Conservation (phyloP, 2,797 vertebrate species). For the Gymnothorax javanicus region DNA sequence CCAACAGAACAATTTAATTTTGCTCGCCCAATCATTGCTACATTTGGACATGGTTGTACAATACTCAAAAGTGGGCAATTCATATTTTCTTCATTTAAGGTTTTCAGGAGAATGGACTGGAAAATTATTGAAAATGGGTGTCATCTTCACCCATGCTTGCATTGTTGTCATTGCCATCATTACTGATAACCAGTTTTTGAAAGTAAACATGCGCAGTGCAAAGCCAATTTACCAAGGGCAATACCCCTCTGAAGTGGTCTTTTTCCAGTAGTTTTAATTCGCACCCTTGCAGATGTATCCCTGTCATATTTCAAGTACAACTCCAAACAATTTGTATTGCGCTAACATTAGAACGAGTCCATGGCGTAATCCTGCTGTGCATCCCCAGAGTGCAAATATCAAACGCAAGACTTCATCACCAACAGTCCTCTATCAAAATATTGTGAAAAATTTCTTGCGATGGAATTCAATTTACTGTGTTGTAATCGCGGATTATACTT, state of each 20-base stretch:
- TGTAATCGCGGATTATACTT: not conserved
- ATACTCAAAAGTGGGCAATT: not conserved
- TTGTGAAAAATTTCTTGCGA: not conserved
- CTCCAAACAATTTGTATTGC: too few relatives aligned
- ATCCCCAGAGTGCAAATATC: not conserved
- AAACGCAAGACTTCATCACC: not conserved
- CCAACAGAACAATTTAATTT: not conserved
- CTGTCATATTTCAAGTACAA: not conserved
- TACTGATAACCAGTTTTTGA: not conserved
- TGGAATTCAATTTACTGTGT: not conserved
- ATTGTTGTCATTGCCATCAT: not conserved
- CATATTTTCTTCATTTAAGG: not conserved
- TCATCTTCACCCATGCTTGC: not conserved
- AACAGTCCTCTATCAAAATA: not conserved
- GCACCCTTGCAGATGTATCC: not conserved
- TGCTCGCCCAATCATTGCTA: not conserved
- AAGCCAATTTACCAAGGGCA: not conserved
- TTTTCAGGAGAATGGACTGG: not conserved
- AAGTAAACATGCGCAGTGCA: not conserved
- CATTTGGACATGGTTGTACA: not conserved
- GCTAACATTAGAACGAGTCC: too few relatives aligned
- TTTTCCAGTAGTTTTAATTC: not conserved
- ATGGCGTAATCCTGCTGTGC: too few relatives aligned
- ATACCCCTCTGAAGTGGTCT: not conserved
- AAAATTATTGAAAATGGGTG: not conserved